Conservation (phyloP, 2,888 invertebrate genomes). For the Petrolisthes cinctipes region DNA sequence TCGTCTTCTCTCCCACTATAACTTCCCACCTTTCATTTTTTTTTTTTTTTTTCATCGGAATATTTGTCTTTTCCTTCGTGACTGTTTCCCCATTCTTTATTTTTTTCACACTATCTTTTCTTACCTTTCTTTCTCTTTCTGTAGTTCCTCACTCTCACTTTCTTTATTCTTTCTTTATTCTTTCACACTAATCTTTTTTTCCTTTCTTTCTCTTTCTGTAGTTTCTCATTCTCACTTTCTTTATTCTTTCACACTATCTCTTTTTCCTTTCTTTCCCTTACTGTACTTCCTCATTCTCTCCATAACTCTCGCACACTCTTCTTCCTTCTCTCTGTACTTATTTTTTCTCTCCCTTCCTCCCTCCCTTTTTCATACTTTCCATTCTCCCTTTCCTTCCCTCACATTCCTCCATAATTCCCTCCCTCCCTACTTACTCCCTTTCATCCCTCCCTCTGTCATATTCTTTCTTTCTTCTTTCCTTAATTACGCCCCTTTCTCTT, state of each 20-base stretch:
- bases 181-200: background rate
- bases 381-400: background rate
- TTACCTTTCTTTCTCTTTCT: background rate
- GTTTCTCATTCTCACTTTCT: background rate
- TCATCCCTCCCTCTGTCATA: background rate
- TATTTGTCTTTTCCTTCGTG: background rate
- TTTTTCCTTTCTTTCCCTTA: background rate
- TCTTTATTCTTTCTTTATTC: background rate
- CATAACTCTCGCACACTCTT: background rate
- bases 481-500: background rate
- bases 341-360: background rate
- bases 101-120: background rate
- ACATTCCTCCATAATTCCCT: background rate
- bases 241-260: background rate
- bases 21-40: background rate
- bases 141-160: background rate
- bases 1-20: background rate
- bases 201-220: background rate
- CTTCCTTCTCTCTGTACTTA: background rate
- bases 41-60: background rate
- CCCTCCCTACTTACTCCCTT: background rate
- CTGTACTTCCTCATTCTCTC: background rate
- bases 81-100: background rate
- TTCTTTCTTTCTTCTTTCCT: background rate
- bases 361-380: background rate